These are phyloP conservation scores for Halichondria panicea DNA, from an alignment of 37 sponge, comb jelly and placozoan genomes.

Conservation along the genomic window DNA sequence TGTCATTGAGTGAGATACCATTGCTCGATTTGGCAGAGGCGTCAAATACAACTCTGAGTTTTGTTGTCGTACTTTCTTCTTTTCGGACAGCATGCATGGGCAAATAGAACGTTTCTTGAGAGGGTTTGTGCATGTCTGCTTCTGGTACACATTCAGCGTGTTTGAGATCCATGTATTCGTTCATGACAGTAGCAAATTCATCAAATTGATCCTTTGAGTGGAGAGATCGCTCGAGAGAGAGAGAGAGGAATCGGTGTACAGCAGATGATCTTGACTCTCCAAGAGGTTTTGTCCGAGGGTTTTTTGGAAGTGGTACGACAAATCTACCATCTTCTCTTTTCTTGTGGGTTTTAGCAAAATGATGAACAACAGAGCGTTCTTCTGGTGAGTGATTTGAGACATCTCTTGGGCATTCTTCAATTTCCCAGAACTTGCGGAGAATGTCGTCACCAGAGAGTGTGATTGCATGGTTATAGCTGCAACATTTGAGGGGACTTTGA, in stretches of 20 bases:
- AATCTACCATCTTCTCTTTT: slow-evolving; percentile 26
- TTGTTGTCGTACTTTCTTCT: slow-evolving; percentile 27
- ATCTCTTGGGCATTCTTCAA: slow-evolving; percentile 40
- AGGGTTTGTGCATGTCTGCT: slow-evolving; percentile 15
- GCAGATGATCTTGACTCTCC: slow-evolving; percentile 55
- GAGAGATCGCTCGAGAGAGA: slow-evolving; percentile 29
- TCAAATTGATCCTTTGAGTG: slow-evolving; percentile 23
- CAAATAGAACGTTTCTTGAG: slow-evolving; percentile 17
- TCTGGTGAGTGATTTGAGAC: slow-evolving; percentile 20
- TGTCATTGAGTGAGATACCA: slow-evolving; percentile 33
- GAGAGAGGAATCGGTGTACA: slow-evolving; percentile 44
- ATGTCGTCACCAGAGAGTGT: slow-evolving; percentile 31
- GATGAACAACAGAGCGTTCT: slow-evolving; percentile 38
- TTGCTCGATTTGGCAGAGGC: slow-evolving; percentile 27
- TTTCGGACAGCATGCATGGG: not conserved
- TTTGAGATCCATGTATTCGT: slow-evolving; percentile 20
- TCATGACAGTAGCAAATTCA: slow-evolving; percentile 20
- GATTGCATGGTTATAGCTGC: slow-evolving; percentile 14
- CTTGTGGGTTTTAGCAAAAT: slow-evolving; percentile 30
- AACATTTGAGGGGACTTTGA: not conserved
- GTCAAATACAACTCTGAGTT: slow-evolving; percentile 38
- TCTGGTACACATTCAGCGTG: slow-evolving; percentile 26
- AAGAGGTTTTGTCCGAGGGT: slow-evolving; percentile 14
- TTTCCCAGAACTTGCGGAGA: slow-evolving; percentile 51
- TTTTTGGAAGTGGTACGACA: slow-evolving; percentile 39